A percentile compares a stretch with the other conserved stretches of the same genome.
Conservation (phyloP, 2,113 vertebrate genomes). For the Trichomycterus rosablanca region DNA sequence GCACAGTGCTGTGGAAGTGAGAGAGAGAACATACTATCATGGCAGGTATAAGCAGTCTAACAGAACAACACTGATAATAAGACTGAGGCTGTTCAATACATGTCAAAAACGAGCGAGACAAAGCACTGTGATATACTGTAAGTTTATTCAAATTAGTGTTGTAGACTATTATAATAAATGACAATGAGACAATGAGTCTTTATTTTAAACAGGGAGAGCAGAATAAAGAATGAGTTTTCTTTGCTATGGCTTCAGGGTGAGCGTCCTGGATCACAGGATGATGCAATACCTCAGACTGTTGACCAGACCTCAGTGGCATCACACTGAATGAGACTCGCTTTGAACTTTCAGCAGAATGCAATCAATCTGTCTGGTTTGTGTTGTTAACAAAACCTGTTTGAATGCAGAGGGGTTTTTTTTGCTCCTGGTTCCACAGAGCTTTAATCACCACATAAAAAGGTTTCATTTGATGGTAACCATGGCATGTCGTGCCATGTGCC, state of each 20-base stretch:
- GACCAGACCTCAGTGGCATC: not conserved
- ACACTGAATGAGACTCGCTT: constrained; percentile 1
- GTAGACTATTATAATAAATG: constrained; percentile 4
- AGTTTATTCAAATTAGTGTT: constrained; percentile 25
- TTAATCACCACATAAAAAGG: constrained; percentile 17
- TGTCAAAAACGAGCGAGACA: constrained; percentile 26
- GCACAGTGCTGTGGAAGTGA: constrained; percentile 1
- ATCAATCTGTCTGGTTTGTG: not conserved
- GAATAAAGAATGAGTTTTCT: constrained; percentile 5
- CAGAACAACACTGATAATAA: constrained; percentile 37
- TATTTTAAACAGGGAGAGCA: not conserved
- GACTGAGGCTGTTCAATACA: constrained; percentile 4
- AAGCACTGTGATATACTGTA: constrained; percentile 4
- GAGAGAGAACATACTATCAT: not conserved
- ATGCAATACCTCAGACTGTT: not conserved
- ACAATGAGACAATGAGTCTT: constrained; percentile 1
- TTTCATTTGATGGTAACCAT: constrained; percentile 18
- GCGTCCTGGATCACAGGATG: not conserved
- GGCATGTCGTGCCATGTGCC: constrained; percentile 8
- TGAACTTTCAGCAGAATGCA: constrained; percentile 1
- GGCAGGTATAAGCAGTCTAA: constrained; percentile 26
- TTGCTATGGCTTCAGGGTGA: not conserved
- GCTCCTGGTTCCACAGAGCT: constrained; percentile 1
- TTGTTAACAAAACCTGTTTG: constrained; percentile 5
- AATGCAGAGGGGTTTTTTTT: not conserved